These are phyloP conservation scores for Pyrocoelia pectoralis DNA, from an alignment of 2,888 invertebrate species.

Conservation along the genomic window DNA sequence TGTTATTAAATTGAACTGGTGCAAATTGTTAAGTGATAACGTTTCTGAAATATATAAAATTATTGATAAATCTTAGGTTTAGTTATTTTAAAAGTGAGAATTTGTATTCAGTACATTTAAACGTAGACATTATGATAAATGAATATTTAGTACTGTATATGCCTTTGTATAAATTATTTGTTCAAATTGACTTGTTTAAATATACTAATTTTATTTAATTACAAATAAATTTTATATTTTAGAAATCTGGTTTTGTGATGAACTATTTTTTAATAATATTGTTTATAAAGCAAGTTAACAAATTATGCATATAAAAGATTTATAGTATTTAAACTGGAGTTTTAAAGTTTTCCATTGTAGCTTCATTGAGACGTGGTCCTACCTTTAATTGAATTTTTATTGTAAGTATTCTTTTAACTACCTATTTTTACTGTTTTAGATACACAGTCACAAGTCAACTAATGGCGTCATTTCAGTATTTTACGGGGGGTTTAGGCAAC, in stretches of 20 bases:
- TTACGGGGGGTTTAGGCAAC: too few species aligned
- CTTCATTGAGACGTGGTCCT: too few species aligned
- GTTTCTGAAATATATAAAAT: constrained; percentile 29
- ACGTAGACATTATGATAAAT: constrained; percentile 16
- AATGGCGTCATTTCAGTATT: too few species aligned
- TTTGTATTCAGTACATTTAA: constrained; percentile 20
- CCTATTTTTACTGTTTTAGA: too few species aligned
- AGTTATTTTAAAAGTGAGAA: constrained; percentile 36
- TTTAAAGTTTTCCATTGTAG: too few species aligned
- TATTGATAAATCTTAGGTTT: constrained; percentile 33
- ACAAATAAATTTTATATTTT: constrained; percentile 11
- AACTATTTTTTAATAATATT: too few species aligned
- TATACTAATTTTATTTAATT: constrained; percentile 34
- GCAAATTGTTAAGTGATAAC: constrained; percentile 12
- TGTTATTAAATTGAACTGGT: constrained; percentile 2
- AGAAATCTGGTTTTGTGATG: neutral
- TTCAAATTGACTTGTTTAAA: constrained; percentile 37
- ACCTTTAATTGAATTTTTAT: too few species aligned
- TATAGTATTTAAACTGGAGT: too few species aligned
- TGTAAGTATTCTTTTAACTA: too few species aligned
- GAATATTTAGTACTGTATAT: constrained; percentile 21
- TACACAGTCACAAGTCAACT: too few species aligned
- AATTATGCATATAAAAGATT: too few species aligned
- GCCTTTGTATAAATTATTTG: constrained; percentile 36
- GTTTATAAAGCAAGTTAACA: too few species aligned